These are phyloP conservation scores for Scaptodrosophila latifasciaeformis DNA, from an alignment of 2,888 invertebrate species.

Conservation along the genomic window DNA sequence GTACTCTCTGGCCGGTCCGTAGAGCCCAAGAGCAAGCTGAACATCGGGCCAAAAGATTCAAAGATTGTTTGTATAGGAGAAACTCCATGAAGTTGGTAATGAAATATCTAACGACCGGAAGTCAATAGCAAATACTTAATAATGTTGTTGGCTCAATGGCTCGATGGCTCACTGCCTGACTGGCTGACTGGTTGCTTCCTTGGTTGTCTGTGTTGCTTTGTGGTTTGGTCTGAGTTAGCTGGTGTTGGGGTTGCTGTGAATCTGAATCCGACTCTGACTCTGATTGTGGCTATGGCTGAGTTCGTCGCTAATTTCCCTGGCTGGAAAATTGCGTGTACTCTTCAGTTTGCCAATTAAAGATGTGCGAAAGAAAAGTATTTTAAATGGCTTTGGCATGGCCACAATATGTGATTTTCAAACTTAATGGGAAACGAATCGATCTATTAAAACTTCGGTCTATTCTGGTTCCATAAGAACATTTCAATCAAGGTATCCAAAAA, in stretches of 20 bases:
- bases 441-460: too few species aligned
- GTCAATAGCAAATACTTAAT: slow-evolving; percentile 70
- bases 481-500: too few species aligned
- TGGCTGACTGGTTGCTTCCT: not conserved
- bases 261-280: too few species aligned
- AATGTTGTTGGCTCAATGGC: slow-evolving; percentile 54
- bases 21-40: too few species aligned
- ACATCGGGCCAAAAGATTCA: too few species aligned
- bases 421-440: not conserved
- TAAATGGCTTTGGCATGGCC: not conserved
- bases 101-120: slow-evolving; percentile 71
- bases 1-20: too few species aligned
- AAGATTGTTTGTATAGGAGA: too few species aligned
- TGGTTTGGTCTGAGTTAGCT: slow-evolving; percentile 37
- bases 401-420: too few species aligned
- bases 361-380: slow-evolving; percentile 22
- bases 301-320: slow-evolving; percentile 43
- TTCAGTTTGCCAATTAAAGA: slow-evolving; percentile 31
- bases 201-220: slow-evolving; percentile 32
- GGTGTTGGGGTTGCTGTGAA: slow-evolving; percentile 30
- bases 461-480: too few species aligned
- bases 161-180: slow-evolving; percentile 13
- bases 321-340: slow-evolving; percentile 27
- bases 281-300: slow-evolving; percentile 42
- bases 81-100: slow-evolving; percentile 55